Conservation (phyloP, 1,140 invertebrate species). For the Brachionus angularis region DNA sequence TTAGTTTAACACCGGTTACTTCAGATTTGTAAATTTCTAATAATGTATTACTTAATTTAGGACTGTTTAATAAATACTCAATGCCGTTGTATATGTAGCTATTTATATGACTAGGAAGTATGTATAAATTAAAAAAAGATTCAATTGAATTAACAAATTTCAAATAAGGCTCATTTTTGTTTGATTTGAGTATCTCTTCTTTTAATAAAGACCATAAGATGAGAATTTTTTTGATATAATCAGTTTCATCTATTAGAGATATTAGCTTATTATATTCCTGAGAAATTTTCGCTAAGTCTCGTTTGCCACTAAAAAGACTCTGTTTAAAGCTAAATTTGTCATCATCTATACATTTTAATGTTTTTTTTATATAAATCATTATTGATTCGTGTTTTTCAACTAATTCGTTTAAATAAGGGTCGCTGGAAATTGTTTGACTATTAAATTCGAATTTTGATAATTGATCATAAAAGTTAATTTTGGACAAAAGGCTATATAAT, state of each 20-base stretch:
- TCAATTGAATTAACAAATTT: neutral
- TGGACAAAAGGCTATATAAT: too few species aligned
- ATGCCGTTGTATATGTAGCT: neutral
- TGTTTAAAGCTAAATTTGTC: too few species aligned
- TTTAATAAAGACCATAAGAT: constrained; percentile 13
- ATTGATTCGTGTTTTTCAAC: too few species aligned
- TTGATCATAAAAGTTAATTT: too few species aligned
- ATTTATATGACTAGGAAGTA: neutral
- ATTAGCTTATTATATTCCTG: constrained; percentile 8
- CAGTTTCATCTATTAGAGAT: constrained; percentile 13
- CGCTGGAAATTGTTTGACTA: too few species aligned
- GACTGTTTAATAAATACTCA: neutral
- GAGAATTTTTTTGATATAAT: constrained; percentile 8
- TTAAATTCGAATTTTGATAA: too few species aligned
- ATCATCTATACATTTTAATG: too few species aligned
- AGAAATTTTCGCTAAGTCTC: neutral
- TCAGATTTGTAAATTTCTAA: neutral
- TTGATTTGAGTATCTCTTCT: neutral
- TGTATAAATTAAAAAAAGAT: neutral
- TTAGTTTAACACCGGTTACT: too few species aligned
- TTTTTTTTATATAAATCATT: too few species aligned
- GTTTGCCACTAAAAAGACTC: too few species aligned
- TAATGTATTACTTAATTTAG: neutral
- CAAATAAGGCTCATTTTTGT: too few species aligned
- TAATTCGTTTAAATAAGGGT: too few species aligned